Evolutionary conservation across 2,113 vertebrate genomes (phyloP), one percentile per base, ranked within the genome.

Genomic region (Noctilio leporinus): DNA sequence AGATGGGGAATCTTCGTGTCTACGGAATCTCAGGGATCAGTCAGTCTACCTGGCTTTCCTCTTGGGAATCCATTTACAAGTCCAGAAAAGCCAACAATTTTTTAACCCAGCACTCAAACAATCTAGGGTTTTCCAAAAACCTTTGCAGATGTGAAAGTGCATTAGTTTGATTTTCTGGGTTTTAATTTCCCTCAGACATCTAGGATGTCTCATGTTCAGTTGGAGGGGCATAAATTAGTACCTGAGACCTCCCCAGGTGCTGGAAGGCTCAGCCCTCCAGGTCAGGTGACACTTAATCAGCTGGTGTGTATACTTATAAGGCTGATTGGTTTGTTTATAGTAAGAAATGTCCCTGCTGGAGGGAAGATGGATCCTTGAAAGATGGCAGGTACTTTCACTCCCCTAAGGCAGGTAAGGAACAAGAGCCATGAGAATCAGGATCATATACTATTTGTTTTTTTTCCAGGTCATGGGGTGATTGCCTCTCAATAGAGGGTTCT

Each of bases 31-130:
- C 49, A n/a, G 19, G 30, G 43, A 53, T 69, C 26, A 67, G 1
- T 76, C 0, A 0, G 38, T 62, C 67, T 38, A 86, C 17, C 35
- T 10, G 40, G 33, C 51, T 69, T 88, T 57, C 82, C 43, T 45
- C 59, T 89, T 33, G 72, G 89, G 28, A 95, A 89, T 80, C 64
- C 19, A 84, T 67, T 67, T 65, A 67, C 22, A 69, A 75, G 30
- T 73, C 64, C 94, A 86, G 64, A 84, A 93, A 83, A 89, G 85
- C 26, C 90, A 95, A 92, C 62, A 70, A 24, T 72, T 75, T 93
- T 59, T 65, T 96, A 35, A 84, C 49, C 26, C 28, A 62, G 57
- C 84, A 40, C 45, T 81, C 51, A 95, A 86, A 65, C 19, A 49
- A 69, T 20, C 33, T 17, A 86, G 64, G 33, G 6, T 45, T 93